A percentile compares a stretch with the other conserved stretches of the same genome.
These are phyloP conservation scores for Sturnira hondurensis DNA, from an alignment of 2,113 vertebrate genomes.

Conservation along the genomic window DNA sequence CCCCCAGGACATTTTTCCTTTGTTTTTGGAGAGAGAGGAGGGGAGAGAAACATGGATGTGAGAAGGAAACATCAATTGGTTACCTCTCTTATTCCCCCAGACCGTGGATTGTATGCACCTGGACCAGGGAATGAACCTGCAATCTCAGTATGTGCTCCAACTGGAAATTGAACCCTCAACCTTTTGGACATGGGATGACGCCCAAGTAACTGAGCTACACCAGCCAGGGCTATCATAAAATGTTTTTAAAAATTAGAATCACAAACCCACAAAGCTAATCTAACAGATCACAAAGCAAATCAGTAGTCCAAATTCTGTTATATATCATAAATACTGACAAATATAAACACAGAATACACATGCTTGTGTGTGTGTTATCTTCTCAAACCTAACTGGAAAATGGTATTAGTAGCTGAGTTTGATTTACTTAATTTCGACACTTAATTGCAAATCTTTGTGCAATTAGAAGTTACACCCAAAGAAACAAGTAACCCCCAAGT, in stretches of 20 bases:
- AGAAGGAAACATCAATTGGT: no score
- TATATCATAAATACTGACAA: background rate
- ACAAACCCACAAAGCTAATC: background rate
- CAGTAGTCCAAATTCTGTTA: background rate
- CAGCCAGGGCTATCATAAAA: background rate
- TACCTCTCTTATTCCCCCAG: no score
- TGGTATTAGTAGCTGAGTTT: background rate
- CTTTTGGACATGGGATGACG: no score
- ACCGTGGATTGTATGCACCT: no score
- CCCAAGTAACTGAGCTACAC: no score
- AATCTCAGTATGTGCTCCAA: no score
- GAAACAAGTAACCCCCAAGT: background rate
- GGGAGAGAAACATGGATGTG: no score
- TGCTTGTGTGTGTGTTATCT: background rate
- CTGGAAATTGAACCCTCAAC: no score
- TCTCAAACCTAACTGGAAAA: background rate
- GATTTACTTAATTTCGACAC: background rate
- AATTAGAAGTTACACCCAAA: background rate
- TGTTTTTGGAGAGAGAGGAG: no score
- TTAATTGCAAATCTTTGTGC: background rate
- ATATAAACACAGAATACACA: background rate
- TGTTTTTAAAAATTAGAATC: background rate
- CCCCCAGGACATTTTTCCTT: no score
- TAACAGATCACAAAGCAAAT: background rate
- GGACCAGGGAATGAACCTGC: no score